Evolutionary conservation across 2,888 invertebrate genomes (phyloP).

Genomic region (Thysanoteuthis rhombus): DNA sequence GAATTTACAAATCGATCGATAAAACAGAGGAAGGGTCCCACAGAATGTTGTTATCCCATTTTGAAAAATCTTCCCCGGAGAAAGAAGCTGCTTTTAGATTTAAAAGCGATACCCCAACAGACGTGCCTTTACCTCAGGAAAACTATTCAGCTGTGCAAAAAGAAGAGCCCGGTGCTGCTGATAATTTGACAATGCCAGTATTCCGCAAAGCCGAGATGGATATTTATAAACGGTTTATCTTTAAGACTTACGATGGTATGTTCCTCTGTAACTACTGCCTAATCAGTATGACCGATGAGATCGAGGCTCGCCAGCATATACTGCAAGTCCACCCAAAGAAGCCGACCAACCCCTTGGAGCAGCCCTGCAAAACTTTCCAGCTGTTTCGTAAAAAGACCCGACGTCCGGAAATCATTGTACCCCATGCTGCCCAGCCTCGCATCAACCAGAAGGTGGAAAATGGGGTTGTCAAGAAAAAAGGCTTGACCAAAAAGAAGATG

Average conservation of each 20-base stretch:
- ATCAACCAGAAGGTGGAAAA: background rate
- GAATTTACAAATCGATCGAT: background rate
- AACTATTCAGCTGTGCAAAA: background rate
- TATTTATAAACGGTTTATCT: constrained; percentile 18
- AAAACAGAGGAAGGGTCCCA: background rate
- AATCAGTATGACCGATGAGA: background rate
- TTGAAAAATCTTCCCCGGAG: background rate
- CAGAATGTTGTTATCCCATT: background rate
- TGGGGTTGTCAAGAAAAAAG: background rate
- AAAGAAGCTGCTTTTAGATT: background rate
- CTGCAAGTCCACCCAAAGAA: constrained; percentile 13
- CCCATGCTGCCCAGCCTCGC: background rate
- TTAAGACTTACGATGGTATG: constrained; percentile 17
- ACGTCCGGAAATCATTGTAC: constrained; percentile 21
- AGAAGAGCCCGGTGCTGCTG: background rate
- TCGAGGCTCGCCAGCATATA: background rate
- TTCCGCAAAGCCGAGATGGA: constrained; percentile 24
- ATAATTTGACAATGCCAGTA: constrained; percentile 13
- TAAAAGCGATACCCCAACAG: background rate
- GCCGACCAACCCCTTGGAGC: background rate
- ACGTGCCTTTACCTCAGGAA: background rate
- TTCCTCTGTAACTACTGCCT: constrained; percentile 24
- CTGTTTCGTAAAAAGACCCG: constrained; percentile 22
- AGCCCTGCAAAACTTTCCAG: constrained; percentile 18
- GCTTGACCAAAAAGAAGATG: background rate